Evolutionary conservation across 2,113 vertebrate genomes (phyloP).

Genomic region (Erythrolamprus reginae): DNA sequence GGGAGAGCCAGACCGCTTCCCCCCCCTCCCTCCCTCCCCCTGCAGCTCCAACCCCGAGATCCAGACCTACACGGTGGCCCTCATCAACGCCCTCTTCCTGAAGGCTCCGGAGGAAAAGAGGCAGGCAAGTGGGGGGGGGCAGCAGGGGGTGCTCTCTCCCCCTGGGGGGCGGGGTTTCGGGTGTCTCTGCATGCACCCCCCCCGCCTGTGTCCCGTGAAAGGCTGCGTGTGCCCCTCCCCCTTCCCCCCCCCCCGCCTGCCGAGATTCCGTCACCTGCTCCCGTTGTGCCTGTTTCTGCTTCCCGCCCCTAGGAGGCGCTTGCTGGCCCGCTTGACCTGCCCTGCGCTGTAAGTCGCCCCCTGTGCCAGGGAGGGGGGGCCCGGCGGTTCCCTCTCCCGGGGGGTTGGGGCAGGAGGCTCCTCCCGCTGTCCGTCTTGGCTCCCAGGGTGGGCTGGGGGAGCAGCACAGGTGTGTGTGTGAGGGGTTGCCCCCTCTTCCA

Average conservation of each 20-base stretch:
- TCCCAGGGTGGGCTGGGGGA: background rate
- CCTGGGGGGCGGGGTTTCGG: no score
- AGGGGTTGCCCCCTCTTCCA: background rate
- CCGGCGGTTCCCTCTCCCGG: background rate
- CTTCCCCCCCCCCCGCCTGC: fast-evolving
- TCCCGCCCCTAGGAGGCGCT: constrained; percentile 82
- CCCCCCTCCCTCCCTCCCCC: constrained; percentile 9
- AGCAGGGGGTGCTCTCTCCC: background rate
- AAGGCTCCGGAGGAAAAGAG: constrained; percentile 96
- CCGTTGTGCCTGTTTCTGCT: constrained; percentile 73
- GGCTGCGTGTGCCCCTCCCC: background rate
- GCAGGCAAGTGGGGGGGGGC: constrained; percentile 77
- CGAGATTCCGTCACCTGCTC: constrained; percentile 65
- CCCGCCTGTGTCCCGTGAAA: background rate
- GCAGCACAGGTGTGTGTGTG: background rate
- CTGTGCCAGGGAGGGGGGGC: constrained; percentile 35
- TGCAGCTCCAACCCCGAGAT: constrained; percentile 98
- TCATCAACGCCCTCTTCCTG: constrained; percentile 97
- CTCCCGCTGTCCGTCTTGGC: background rate
- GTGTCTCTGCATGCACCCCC: background rate
- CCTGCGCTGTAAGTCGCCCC: constrained; percentile 88
- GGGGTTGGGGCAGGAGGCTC: background rate
- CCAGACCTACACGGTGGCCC: constrained; percentile 95
- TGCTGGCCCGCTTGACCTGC: constrained; percentile 88
- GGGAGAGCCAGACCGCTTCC: background rate